Evolutionary conservation across 2,797 vertebrate species (phyloP).

Genomic region (Ctenopoma kingsleyae): DNA sequence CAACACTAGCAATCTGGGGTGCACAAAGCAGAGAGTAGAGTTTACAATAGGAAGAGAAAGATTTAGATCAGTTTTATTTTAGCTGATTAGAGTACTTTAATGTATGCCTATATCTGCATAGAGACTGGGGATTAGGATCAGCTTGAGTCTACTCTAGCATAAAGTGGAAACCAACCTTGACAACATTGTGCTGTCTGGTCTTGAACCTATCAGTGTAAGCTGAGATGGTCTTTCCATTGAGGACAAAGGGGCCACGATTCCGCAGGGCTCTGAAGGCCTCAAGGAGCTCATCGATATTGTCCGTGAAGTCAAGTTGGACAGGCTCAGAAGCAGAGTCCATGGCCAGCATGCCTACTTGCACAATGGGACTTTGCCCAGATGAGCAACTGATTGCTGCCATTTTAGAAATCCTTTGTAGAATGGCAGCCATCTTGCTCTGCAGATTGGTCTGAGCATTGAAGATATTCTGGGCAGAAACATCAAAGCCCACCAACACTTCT

Average conservation of each 20-base stretch:
- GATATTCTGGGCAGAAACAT: slow-evolving; percentile 89
- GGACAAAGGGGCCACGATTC: slow-evolving; percentile 87
- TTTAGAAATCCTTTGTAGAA: slow-evolving; percentile 90
- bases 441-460: slow-evolving; percentile 89
- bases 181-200: slow-evolving; percentile 68
- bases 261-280: slow-evolving; percentile 85
- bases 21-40: not conserved
- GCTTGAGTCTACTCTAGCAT: not conserved
- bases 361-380: slow-evolving; percentile 81
- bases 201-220: slow-evolving; percentile 88
- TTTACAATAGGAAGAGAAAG: not conserved
- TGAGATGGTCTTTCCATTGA: slow-evolving; percentile 87
- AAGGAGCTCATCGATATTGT: slow-evolving; percentile 85
- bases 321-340: slow-evolving; percentile 82
- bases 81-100: not conserved
- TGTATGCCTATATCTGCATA: not conserved
- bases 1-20: not conserved
- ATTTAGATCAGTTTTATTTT: not conserved
- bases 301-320: slow-evolving; percentile 88
- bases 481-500: slow-evolving; percentile 95
- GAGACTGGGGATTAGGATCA: not conserved
- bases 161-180: slow-evolving; percentile 87
- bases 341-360: slow-evolving; percentile 89
- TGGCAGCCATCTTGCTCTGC: slow-evolving; percentile 84
- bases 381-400: slow-evolving; percentile 91